Conservation (phyloP, 2,113 vertebrate genomes). For the Daubentonia madagascariensis region DNA sequence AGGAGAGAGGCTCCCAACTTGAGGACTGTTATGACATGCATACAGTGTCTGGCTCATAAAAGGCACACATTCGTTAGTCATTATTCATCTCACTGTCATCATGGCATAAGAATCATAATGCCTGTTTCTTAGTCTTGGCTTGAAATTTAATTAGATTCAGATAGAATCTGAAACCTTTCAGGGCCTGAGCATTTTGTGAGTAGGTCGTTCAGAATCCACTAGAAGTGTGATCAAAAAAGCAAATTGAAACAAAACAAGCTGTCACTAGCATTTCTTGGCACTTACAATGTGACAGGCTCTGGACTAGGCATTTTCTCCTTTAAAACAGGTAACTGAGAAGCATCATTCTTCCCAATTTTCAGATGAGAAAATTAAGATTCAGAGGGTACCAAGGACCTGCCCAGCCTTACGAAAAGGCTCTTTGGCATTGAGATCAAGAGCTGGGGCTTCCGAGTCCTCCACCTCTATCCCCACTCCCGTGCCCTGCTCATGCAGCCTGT, state of each 20-base stretch:
- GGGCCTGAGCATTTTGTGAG: neutral
- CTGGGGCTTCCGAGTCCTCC: rapidly evolving
- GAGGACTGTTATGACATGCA: rapidly evolving
- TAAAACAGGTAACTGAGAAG: neutral
- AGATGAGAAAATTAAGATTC: neutral
- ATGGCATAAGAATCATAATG: neutral
- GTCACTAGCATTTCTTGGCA: neutral
- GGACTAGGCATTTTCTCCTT: neutral
- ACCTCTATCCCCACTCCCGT: rapidly evolving
- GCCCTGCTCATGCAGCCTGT: neutral
- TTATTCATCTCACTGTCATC: neutral
- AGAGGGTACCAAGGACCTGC: neutral
- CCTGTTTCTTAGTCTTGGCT: neutral
- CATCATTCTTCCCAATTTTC: neutral
- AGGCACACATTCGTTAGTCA: neutral
- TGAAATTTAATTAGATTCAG: neutral
- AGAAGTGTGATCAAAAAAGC: neutral
- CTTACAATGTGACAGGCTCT: neutral
- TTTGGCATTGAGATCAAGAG: neutral
- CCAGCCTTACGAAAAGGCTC: neutral
- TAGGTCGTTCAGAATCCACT: neutral
- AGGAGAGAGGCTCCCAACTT: neutral
- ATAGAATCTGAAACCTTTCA: neutral
- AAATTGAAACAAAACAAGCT: neutral
- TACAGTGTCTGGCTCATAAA: neutral